Base-by-base conservation (phyloP, 2,888 invertebrate genomes). In the Polydrusus cervinus region DNA sequence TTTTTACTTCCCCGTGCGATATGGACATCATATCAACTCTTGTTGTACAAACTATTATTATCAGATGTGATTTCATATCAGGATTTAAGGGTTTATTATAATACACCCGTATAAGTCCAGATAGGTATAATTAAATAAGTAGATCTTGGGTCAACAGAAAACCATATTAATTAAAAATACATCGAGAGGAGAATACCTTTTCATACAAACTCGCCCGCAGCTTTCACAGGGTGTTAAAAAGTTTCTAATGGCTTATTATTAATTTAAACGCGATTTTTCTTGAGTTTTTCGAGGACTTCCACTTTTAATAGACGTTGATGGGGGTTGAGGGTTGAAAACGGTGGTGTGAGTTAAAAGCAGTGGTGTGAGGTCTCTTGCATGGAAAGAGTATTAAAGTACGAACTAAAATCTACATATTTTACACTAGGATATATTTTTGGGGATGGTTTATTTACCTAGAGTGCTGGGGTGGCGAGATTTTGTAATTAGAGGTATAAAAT, bases 251-350 rank as follows among this genome's bases (percentile, higher is more conserved):
- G 73, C 51, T 62, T 49, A 73, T 73, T 73, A 73, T 30, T 79
- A 78, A 80, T 81, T 78, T 78, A 80, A 53, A 45, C 25, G 64
- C 43, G 76, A 81, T 81, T 81, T 81, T 81, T 81, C 81, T 80
- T 79, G 77, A 76, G 71, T 80, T 81, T 81, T 81, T 80, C 78
- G 74, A 72, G 79, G 61, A 60, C 57, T 47, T 65, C 47, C 78
- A 70, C 71, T 76, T 69, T 78, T 80, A 80, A 81, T 80, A 77
- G 80, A 81, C 81, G 78, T 80, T 81, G 81, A 81, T 78, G 79
- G 80, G 80, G 81, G 81, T 71, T 76, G 76, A 76, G 76, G 72
- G 76, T 72, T 68, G 62, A 72, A 68, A 71, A 62, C 71, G 65
- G 71, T 45, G 67, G 71, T 71, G 75, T 75, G 66, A 71, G 75